These are phyloP conservation scores for Copidosoma aretas DNA, from an alignment of 2,888 invertebrate species.

Conservation along the genomic window DNA sequence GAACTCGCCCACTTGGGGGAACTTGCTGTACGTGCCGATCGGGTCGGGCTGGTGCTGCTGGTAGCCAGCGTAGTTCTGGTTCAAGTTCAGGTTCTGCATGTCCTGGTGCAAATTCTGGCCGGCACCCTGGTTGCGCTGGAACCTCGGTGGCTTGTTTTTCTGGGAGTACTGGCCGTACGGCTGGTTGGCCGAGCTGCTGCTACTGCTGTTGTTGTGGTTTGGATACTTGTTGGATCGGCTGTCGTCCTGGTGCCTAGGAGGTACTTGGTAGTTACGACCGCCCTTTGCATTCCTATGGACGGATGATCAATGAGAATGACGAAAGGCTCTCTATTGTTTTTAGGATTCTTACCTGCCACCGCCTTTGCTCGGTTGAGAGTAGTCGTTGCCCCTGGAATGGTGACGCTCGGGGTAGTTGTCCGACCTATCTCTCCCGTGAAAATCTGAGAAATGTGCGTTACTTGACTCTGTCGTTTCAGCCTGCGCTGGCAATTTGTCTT, in stretches of 20 bases:
- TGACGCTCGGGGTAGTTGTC: conserved; percentile 53
- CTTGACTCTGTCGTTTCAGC: conserved; percentile 64
- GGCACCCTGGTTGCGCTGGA: conserved; percentile 64
- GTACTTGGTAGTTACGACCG: conserved; percentile 52
- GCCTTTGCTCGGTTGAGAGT: conserved; percentile 50
- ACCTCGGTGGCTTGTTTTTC: conserved; percentile 67
- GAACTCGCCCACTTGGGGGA: conserved; percentile 48
- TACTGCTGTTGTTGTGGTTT: conserved; percentile 37
- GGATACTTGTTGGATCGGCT: conserved; percentile 49
- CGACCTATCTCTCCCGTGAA: conserved; percentile 44
- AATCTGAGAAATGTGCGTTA: conserved; percentile 41
- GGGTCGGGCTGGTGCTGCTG: conserved; percentile 43
- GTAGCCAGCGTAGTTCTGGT: conserved; percentile 46
- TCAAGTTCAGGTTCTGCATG: conserved; percentile 47
- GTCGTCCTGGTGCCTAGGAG: conserved; percentile 54
- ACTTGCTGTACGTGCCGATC: conserved; percentile 37
- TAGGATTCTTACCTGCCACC: conserved; percentile 25
- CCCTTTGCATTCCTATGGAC: conserved; percentile 51
- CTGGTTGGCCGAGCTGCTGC: conserved; percentile 30
- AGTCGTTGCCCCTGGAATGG: conserved; percentile 43
- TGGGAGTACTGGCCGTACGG: conserved; percentile 48
- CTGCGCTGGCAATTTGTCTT: conserved; percentile 75
- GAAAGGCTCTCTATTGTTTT: neutral
- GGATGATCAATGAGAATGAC: conserved; percentile 11
- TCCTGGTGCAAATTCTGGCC: conserved; percentile 42